phyloP scores from a whole-genome alignment of 92 coral and sea anemone genomes.

The Isaurus tuberculatus region DNA sequence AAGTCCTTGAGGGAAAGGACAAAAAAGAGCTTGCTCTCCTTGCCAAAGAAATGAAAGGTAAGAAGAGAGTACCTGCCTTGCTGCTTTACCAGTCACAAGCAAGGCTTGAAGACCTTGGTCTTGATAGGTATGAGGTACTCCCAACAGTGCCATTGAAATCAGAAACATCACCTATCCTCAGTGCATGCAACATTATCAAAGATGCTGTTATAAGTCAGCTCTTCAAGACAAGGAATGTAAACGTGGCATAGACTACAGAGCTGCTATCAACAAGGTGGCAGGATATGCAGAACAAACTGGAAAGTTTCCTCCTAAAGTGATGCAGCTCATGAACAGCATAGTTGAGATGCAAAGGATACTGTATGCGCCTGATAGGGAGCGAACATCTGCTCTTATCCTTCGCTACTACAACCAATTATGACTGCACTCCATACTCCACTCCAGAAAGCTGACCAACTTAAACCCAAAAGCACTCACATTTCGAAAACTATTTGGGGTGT shows the following conservation, averaged over 20 bases:
- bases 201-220: constrained; percentile 38
- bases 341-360: constrained; percentile 64
- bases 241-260: constrained; percentile 61
- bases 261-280: constrained; percentile 56
- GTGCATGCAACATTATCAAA: constrained; percentile 10
- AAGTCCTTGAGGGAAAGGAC: constrained; percentile 48
- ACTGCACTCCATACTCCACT: constrained; percentile 61
- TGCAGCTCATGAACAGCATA: constrained; percentile 55
- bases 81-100: background rate
- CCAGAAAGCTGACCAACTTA: constrained; percentile 29
- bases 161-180: constrained; percentile 33
- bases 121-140: constrained; percentile 48
- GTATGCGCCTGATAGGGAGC: constrained; percentile 45
- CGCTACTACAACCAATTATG: constrained; percentile 67
- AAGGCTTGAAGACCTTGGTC: background rate
- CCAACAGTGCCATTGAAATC: constrained; percentile 50
- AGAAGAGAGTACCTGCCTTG: background rate
- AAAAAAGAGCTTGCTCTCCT: constrained; percentile 49
- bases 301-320: constrained; percentile 45
- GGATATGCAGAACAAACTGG: constrained; percentile 53
- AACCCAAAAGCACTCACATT: constrained; percentile 54
- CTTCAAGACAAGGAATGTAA: constrained; percentile 63
- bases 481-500: constrained; percentile 62
- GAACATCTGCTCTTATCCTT: constrained; percentile 60
- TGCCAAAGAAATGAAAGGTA: background rate